Evolutionary conservation across 1,140 invertebrate genomes (phyloP).

Genomic region (Paraescarpia echinospica): DNA sequence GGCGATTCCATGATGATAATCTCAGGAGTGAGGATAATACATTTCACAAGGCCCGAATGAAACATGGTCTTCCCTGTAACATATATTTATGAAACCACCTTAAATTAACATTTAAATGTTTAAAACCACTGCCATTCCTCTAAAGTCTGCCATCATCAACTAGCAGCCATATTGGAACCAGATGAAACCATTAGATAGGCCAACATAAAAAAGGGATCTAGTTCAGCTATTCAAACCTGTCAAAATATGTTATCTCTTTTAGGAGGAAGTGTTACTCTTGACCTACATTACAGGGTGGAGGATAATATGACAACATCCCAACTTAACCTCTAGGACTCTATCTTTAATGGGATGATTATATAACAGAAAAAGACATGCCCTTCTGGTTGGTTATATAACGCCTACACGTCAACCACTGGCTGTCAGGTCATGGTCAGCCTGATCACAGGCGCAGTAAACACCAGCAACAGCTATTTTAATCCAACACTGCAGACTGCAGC

Average conservation of each 20-base stretch:
- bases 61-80: not conserved
- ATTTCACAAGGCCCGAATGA: too few relatives aligned
- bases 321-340: not conserved
- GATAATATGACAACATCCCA: not conserved
- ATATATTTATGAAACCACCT: not conserved
- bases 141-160: not conserved
- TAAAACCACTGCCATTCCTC: not conserved
- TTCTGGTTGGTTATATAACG: not conserved
- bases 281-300: not conserved
- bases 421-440: not conserved
- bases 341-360: not conserved
- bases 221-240: not conserved
- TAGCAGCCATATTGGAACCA: not conserved
- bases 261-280: not conserved
- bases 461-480: not conserved
- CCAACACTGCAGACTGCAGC: not conserved
- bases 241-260: not conserved
- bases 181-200: not conserved
- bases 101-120: not conserved
- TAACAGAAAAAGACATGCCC: not conserved
- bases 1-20: not conserved
- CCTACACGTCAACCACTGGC: not conserved
- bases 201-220: not conserved
- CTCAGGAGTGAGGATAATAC: not conserved
- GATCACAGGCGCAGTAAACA: not conserved